Percentiles rank a stretch among this genome's conserved stretches.
Evolutionary conservation across 2,888 invertebrate species (phyloP).

Genomic region (Meta bourneti): DNA sequence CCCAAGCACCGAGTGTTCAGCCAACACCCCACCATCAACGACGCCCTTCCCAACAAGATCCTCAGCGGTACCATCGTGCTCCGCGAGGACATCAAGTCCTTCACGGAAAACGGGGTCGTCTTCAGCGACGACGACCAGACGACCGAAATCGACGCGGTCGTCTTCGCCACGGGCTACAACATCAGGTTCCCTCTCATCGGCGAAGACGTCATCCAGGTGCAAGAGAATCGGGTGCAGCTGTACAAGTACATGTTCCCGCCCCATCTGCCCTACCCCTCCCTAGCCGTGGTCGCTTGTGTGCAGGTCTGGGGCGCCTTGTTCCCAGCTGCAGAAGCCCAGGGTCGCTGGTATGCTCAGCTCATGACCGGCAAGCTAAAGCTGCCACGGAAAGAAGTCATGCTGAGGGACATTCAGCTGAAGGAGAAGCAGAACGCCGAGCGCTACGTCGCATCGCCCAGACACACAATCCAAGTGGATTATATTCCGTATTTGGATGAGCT

Average conservation of each 20-base stretch:
- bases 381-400: constrained; percentile 80
- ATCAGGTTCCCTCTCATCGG: constrained; percentile 81
- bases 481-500: constrained; percentile 81
- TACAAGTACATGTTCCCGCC: constrained; percentile 82
- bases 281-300: constrained; percentile 91
- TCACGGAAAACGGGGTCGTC: constrained; percentile 79
- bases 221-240: constrained; percentile 79
- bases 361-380: constrained; percentile 79
- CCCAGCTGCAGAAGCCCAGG: constrained; percentile 92
- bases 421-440: constrained; percentile 77
- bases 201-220: constrained; percentile 75
- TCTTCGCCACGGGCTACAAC: constrained; percentile 81
- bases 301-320: constrained; percentile 89
- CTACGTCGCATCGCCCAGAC: constrained; percentile 55
- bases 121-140: constrained; percentile 80
- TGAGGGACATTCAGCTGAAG: constrained; percentile 80
- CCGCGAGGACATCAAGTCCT: constrained; percentile 79
- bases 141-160: constrained; percentile 80
- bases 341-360: constrained; percentile 80
- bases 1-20: constrained; percentile 80
- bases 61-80: constrained; percentile 80
- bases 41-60: constrained; percentile 82
- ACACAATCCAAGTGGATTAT: constrained; percentile 77
- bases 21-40: constrained; percentile 80
- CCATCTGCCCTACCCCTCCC: constrained; percentile 84